Evolutionary conservation across 2,797 vertebrate genomes (phyloP).

Genomic region (Eulemur coronatus): DNA sequence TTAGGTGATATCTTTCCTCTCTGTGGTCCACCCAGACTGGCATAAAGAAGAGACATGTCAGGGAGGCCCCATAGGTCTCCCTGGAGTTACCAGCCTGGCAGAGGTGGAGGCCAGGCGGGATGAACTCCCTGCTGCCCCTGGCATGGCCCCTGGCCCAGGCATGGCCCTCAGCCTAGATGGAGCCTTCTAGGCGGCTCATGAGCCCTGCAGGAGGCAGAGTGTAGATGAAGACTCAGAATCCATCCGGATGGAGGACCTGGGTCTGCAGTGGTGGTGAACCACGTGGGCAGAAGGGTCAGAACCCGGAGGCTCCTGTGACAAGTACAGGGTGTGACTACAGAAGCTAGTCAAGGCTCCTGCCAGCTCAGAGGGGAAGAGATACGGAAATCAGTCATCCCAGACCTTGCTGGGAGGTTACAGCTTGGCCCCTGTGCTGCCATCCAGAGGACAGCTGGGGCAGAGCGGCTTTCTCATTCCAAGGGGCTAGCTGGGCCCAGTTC

Average conservation of each 20-base stretch:
- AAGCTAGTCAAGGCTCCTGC: neutral
- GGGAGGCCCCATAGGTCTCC: neutral
- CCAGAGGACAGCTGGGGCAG: neutral
- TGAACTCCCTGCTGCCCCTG: neutral
- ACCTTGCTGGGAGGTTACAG: neutral
- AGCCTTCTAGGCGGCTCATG: neutral
- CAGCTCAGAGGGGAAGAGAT: neutral
- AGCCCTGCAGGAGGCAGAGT: neutral
- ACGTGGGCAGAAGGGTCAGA: neutral
- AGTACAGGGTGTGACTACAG: neutral
- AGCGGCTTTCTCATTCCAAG: neutral
- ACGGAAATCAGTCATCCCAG: neutral
- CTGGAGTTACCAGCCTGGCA: neutral
- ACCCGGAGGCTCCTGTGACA: neutral
- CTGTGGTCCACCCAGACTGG: neutral
- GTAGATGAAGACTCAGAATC: neutral
- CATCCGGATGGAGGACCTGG: neutral
- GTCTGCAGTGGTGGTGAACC: neutral
- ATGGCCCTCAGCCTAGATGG: neutral
- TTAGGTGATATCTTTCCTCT: neutral
- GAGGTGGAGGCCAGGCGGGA: neutral
- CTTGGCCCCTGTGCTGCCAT: rapidly evolving
- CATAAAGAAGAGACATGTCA: neutral
- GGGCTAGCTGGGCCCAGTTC: neutral
- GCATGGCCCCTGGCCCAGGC: neutral